These are phyloP conservation scores for Podiceps cristatus DNA, from an alignment of 2,113 vertebrate species.

Conservation along the genomic window DNA sequence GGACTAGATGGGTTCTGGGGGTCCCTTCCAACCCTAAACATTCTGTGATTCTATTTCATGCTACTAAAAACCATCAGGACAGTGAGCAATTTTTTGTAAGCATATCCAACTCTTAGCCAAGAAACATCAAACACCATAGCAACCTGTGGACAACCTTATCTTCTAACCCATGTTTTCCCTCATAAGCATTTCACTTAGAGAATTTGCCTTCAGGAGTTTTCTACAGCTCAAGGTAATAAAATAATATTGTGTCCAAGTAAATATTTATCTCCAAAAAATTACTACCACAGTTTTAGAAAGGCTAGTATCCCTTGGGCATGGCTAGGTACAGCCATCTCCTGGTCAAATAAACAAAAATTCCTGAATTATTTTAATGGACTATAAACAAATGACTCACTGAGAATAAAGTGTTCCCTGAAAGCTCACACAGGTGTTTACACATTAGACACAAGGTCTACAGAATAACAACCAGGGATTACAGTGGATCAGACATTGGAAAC, in stretches of 20 bases:
- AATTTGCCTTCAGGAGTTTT: background rate
- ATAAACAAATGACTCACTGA: background rate
- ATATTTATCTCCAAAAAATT: background rate
- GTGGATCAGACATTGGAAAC: background rate
- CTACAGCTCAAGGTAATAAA: background rate
- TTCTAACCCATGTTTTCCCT: background rate
- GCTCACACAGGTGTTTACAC: conserved; percentile 6
- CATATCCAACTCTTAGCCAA: background rate
- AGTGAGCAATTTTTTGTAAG: background rate
- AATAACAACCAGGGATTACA: background rate
- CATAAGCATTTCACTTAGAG: background rate
- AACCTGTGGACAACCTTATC: background rate
- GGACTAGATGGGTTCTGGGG: too few species aligned
- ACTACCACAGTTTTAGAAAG: background rate
- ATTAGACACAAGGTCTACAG: background rate
- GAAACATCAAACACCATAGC: background rate
- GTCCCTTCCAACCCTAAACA: too few species aligned
- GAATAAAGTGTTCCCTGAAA: background rate
- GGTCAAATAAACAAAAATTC: background rate
- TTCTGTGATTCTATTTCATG: background rate
- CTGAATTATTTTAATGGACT: background rate
- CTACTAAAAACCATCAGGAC: background rate
- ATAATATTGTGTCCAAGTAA: background rate
- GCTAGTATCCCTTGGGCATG: background rate
- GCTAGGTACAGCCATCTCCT: background rate